Evolutionary conservation across 2,888 invertebrate species (phyloP), one percentile per base, ranked within the genome.

Genomic region (Dysmachus trigonus): DNA sequence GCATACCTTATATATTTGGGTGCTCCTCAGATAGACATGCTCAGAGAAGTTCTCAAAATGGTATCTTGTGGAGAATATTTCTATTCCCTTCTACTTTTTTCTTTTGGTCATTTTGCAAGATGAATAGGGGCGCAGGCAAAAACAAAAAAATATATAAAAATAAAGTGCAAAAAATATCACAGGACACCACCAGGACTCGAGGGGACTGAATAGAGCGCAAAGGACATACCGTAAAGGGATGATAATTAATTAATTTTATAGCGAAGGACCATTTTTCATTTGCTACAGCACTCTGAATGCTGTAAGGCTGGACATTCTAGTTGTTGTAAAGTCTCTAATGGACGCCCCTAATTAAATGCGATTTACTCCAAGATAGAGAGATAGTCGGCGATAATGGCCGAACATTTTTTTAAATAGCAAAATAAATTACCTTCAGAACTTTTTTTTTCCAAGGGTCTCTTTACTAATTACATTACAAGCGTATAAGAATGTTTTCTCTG

Each of bases 191-290:
- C 47, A 33, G 22, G 77, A 47, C 22, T 47, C 47, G 13, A 77
- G 47, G 35, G 47, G n/a, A 77, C 47, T 22, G 77, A 77, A 77
- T 77, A 51, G 77, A 15, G 27, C 27, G 77, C 27, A 77, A 77
- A 47, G 77, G 77, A 41, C 77, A 77, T 15, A 30, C 47, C 77
- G 77, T 77, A 77, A 77, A 77, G 51, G 77, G 77, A 77, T 77
- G 82, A 71, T 82, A 82, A 82, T 82, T 82, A 82, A 82, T 82
- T 82, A 82, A 82, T 82, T 82, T 82, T 62, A 82, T 62, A 82
- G 82, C 38, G 15, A 71, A 82, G 71, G 82, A 71, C 82, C 35
- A 71, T 82, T 82, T 82, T 71, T 38, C 82, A 82, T 82, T 82
- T 71, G 71, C 35, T 22, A 35, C 53, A 77, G 27, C 15, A 2